Conservation (phyloP, 2,797 vertebrate species). For the Distichodus sexfasciatus region DNA sequence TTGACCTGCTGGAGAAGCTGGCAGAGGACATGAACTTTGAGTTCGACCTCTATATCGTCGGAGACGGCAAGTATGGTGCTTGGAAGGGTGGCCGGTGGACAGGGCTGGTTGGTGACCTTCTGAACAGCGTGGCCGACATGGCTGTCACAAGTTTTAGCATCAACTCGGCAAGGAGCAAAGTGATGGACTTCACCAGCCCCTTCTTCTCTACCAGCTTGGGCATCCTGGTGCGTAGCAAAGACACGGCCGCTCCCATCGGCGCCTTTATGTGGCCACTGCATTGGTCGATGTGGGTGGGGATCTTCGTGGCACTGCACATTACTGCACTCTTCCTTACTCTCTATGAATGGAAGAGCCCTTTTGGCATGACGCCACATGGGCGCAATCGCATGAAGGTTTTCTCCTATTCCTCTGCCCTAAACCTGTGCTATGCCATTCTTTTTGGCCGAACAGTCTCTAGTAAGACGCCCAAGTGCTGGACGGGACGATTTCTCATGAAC, state of each 20-base stretch:
- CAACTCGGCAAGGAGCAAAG: slow-evolving; percentile 85
- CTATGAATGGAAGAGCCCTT: slow-evolving; percentile 92
- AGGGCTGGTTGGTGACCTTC: slow-evolving; percentile 86
- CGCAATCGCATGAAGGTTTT: slow-evolving; percentile 86
- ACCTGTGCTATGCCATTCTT: slow-evolving; percentile 90
- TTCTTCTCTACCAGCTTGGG: slow-evolving; percentile 94
- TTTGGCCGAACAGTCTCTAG: slow-evolving; percentile 89
- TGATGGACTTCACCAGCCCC: slow-evolving; percentile 91
- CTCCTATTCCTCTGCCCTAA: slow-evolving; percentile 91
- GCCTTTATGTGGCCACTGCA: slow-evolving; percentile 94
- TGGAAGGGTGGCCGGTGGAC: slow-evolving; percentile 86
- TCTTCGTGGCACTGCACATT: slow-evolving; percentile 86
- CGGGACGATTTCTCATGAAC: slow-evolving; percentile 95
- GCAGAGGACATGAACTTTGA: slow-evolving; percentile 80
- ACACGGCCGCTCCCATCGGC: slow-evolving; percentile 83
- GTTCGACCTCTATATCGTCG: slow-evolving; percentile 89
- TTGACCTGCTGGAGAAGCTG: slow-evolving; percentile 80
- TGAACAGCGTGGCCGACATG: slow-evolving; percentile 85
- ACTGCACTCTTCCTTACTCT: slow-evolving; percentile 88
- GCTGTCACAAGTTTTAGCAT: slow-evolving; percentile 93
- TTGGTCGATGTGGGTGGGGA: slow-evolving; percentile 94
- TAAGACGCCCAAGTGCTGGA: slow-evolving; percentile 95
- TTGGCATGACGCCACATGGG: slow-evolving; percentile 88
- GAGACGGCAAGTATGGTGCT: slow-evolving; percentile 86
- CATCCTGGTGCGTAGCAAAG: slow-evolving; percentile 85